Evolutionary conservation across 1,140 invertebrate species (phyloP), one percentile per base, ranked within the genome.

Genomic region (Pinna nobilis): DNA sequence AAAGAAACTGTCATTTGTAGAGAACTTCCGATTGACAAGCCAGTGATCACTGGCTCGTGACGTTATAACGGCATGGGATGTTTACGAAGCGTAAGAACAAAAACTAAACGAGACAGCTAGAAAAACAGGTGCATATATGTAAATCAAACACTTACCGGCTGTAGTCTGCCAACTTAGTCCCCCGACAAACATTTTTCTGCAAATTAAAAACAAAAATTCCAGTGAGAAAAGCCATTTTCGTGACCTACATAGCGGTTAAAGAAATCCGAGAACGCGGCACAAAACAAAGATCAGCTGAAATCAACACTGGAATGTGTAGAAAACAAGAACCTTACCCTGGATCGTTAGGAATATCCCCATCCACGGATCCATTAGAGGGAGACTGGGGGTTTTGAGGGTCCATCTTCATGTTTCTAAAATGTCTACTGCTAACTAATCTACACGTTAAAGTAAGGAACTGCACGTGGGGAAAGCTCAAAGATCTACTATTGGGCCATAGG

Each of bases 141-240:
- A 49, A 64, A 63, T 25, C n/a, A 15, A 61, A n/a, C 18, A 81
- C 94, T 94, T 93, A 98, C 96, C 97, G 94, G 97, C 96, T 93
- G 97, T 98, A 86, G 98, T 99, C 92, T 99, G 97, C 97, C 97
- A 99, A 92, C 96, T 98, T 84, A 99, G 93, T 84, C 98, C 98
- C 87, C 98, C 98, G 92, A 99, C 97, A 93, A 99, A 99, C 97
- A 99, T 99, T 95, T 99, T 99, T 92, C 97, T 98, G 92, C 82
- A 96, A 95, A 81, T 60, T 64, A 66, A 64, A 77, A 83, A 50
- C 77, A 73, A 78, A 69, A 76, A 70, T 70, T 55, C 61, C 66
- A 60, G 67, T 77, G 71, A 74, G 74, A 47, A 73, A 71, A 70
- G 60, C 41, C 59, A 60, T 51, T 23, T 47, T 65, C 50, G 20